Evolutionary conservation across 2,888 invertebrate genomes (phyloP).

Genomic region (Caenorhabditis doughertyi): DNA sequence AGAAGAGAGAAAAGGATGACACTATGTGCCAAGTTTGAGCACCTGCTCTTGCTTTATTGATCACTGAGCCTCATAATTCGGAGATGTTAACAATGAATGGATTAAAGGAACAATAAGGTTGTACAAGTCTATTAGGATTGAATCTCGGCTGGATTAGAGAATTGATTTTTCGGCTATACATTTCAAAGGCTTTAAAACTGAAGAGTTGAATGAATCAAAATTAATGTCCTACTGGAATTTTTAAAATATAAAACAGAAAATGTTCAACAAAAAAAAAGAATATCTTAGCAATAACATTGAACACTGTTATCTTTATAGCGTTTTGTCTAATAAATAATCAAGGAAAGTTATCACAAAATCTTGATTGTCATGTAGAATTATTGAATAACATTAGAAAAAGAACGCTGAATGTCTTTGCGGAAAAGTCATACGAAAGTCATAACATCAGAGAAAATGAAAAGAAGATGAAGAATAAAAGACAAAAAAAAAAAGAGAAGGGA

Average conservation of each 20-base stretch:
- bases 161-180: not conserved
- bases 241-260: too few relatives aligned
- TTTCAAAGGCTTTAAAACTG: not conserved
- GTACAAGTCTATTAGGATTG: not conserved
- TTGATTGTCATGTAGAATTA: too few relatives aligned
- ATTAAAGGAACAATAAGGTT: conserved; percentile 3
- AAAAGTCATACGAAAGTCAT: not conserved
- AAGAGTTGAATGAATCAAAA: too few relatives aligned
- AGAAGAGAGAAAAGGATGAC: conserved; percentile 9
- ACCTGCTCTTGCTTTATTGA: conserved; percentile 31
- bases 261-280: too few relatives aligned
- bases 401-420: too few relatives aligned
- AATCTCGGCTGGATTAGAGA: not conserved
- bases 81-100: conserved; percentile 9
- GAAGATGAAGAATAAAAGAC: not conserved
- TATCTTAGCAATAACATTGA: too few relatives aligned
- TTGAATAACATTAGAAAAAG: too few relatives aligned
- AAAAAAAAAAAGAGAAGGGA: conserved; percentile 1
- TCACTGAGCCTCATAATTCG: conserved; percentile 28
- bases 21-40: conserved; percentile 36
- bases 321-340: too few relatives aligned
- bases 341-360: too few relatives aligned
- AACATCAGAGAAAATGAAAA: conserved; percentile 17
- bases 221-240: too few relatives aligned
- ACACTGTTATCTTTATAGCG: too few relatives aligned